Percentiles rank a stretch among this genome's conserved stretches.
Evolutionary conservation across 2,797 vertebrate species (phyloP).

Genomic region (Fratercula arctica): DNA sequence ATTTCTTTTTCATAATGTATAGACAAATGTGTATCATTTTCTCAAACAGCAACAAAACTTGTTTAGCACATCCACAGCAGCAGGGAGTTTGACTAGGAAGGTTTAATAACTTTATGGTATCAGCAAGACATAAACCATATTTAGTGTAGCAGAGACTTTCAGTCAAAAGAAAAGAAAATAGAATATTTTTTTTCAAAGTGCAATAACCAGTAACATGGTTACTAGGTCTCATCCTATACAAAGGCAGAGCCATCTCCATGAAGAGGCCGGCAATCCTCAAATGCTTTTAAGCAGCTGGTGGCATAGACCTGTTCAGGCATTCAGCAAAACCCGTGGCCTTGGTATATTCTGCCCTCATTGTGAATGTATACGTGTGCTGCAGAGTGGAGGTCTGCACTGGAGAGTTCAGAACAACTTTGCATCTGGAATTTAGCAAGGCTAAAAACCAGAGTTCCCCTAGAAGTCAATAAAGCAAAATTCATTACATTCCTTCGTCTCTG

Average conservation of each 20-base stretch:
- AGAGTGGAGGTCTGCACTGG: background rate
- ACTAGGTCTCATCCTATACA: background rate
- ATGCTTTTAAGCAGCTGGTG: background rate
- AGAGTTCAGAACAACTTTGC: background rate
- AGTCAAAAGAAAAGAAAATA: background rate
- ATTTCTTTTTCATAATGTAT: background rate
- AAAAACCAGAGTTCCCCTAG: background rate
- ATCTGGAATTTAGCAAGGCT: background rate
- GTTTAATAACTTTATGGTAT: background rate
- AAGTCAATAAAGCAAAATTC: background rate
- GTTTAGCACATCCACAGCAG: background rate
- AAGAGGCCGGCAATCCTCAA: background rate
- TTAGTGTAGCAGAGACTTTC: background rate
- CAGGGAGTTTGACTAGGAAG: background rate
- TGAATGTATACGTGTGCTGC: background rate
- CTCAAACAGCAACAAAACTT: background rate
- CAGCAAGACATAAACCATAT: background rate
- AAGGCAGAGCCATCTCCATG: background rate
- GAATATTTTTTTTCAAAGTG: background rate
- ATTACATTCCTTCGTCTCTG: background rate
- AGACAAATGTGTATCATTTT: background rate
- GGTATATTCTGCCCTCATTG: background rate
- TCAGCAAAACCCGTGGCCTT: background rate
- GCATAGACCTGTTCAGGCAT: background rate
- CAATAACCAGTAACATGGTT: background rate